Conservation (phyloP, 2,113 vertebrate genomes). For the Typhlomys cinereus region DNA sequence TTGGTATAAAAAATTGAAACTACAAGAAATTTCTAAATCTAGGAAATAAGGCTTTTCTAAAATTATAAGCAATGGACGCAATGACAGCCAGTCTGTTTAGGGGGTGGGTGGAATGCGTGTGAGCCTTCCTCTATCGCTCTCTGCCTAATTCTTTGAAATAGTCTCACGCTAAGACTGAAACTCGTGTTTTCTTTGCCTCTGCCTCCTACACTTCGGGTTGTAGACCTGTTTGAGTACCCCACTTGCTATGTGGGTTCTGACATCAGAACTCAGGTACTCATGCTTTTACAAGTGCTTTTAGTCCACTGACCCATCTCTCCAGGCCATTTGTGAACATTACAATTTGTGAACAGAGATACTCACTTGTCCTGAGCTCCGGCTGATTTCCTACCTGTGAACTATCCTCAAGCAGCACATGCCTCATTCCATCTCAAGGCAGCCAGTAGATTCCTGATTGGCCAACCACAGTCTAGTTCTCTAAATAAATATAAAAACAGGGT, state of each 20-base stretch:
- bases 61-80: neutral
- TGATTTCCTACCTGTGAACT: neutral
- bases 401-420: neutral
- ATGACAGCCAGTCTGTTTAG: too few relatives aligned
- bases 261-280: too few relatives aligned
- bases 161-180: too few relatives aligned
- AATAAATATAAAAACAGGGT: constrained; percentile 12
- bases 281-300: too few relatives aligned
- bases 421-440: neutral
- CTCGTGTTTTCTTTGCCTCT: too few relatives aligned
- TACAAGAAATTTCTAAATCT: neutral
- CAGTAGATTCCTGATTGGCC: neutral
- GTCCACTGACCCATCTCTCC: too few relatives aligned
- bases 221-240: too few relatives aligned
- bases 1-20: neutral
- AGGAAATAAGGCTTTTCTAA: neutral
- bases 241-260: too few relatives aligned
- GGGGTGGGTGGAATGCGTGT: too few relatives aligned
- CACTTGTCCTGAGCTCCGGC: neutral
- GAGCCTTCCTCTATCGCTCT: too few relatives aligned
- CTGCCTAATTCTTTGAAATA: too few relatives aligned
- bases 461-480: neutral
- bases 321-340: neutral
- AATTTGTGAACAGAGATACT: neutral
- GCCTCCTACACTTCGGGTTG: too few relatives aligned